Evolutionary conservation across 2,113 vertebrate genomes (phyloP), one percentile per base, ranked within the genome.

Genomic region (Passer domesticus): DNA sequence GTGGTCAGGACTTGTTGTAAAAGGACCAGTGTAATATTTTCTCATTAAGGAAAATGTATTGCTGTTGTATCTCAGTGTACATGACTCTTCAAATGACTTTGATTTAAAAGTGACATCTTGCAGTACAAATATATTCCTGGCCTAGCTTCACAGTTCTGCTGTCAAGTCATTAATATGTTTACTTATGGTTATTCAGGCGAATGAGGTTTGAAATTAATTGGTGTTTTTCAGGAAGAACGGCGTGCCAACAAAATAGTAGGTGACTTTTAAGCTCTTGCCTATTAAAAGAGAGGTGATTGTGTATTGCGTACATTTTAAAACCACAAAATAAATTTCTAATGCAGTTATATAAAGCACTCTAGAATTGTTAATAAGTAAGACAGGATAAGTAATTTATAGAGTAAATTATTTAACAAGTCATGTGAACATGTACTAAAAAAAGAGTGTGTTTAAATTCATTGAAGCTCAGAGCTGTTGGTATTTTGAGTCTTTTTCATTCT

Each of bases 311-410:
- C 82, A 70, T 94, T 93, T 94, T 87, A 95, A 96, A 97, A 91
- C 94, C 92, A 83, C 94, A 94, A 90, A 95, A 78, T 96, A 95
- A 94, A 94, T 97, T 93, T 97, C 85, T 91, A 94, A 89, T 96
- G 91, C 88, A 81, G 79, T 96, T 97, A 93, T 76, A 91, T 95
- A 97, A 97, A 97, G 92, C 91, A 97, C 94, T 96, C 74, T 67
- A 80, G 96, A 96, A 96, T 93, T 97, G 94, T 97, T 98, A 97
- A 98, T 98, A 98, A 98, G 95, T 95, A 96, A 96, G 90, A 69
- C 79, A 60, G 89, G 87, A 56, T 92, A 76, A 95, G 92, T 97
- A 95, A 97, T 97, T 97, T 98, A 95, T 88, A 93, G 88, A 94
- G 84, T 97, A 95, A 97, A 97, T 98, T 97, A 98, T 98, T 98